Percentiles rank a stretch among this genome's conserved stretches.
These are phyloP conservation scores for Probosciger aterrimus DNA, from an alignment of 2,113 vertebrate species.

Conservation along the genomic window DNA sequence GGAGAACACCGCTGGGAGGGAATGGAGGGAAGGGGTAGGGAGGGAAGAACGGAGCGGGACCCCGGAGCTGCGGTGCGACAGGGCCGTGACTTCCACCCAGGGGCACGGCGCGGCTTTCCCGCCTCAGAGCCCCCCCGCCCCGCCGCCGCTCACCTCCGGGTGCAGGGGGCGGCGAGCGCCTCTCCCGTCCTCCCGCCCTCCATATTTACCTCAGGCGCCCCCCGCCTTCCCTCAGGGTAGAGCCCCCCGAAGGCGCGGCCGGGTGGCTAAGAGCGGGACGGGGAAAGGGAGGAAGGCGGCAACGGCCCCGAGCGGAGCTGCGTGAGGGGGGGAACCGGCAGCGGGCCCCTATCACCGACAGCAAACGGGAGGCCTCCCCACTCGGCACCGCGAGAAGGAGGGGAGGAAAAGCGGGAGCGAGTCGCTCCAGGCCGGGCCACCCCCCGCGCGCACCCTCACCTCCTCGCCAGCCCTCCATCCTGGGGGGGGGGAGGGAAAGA, in stretches of 20 bases:
- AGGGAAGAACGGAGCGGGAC: neutral
- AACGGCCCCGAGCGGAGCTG: neutral
- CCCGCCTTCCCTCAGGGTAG: neutral
- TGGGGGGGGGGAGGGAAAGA: neutral
- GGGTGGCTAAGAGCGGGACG: neutral
- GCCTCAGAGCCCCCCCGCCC: neutral
- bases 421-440: neutral
- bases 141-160: neutral
- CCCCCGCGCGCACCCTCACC: neutral
- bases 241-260: neutral
- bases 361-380: neutral
- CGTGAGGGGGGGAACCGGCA: neutral
- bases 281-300: neutral
- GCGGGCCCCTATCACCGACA: neutral
- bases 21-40: neutral
- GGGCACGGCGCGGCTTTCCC: neutral
- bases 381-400: neutral
- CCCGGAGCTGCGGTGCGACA: neutral
- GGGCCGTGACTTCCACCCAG: neutral
- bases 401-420: neutral
- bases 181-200: neutral
- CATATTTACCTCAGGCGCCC: neutral
- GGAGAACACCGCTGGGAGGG: neutral
- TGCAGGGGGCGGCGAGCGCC: neutral
- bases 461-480: conserved; percentile 37